Evolutionary conservation across 30 jellyfish, hydroid and myxozoan species (phyloP).

Genomic region (Rhopilema esculentum): DNA sequence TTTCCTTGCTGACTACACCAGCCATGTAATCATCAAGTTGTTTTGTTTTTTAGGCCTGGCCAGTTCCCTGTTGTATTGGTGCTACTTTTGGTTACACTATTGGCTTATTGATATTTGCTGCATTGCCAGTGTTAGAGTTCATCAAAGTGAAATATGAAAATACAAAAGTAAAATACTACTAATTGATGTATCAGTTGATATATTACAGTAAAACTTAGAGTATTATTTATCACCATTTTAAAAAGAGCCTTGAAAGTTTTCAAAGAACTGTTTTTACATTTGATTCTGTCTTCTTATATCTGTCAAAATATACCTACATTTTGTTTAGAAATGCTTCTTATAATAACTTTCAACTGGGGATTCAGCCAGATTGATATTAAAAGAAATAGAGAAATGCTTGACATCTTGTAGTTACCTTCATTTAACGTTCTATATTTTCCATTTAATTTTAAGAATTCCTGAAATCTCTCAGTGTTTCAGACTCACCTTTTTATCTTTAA

Average conservation of each 20-base stretch:
- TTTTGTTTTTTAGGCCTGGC: slow-evolving; percentile 70
- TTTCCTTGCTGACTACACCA: too few species aligned
- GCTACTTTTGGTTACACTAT: slow-evolving; percentile 51
- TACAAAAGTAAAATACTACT: slow-evolving; percentile 26
- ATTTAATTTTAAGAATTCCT: too few species aligned
- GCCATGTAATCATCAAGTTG: neutral
- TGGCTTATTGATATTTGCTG: slow-evolving; percentile 33
- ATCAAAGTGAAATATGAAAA: slow-evolving; percentile 13
- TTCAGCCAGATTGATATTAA: too few species aligned
- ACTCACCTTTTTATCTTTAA: too few species aligned
- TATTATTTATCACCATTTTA: neutral
- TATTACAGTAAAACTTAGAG: neutral
- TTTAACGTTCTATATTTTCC: too few species aligned
- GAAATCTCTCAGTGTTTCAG: too few species aligned
- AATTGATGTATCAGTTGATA: neutral
- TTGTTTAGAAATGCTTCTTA: too few species aligned
- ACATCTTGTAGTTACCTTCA: too few species aligned
- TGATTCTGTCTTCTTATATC: too few species aligned
- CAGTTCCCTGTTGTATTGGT: slow-evolving; percentile 76
- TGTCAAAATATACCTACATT: too few species aligned
- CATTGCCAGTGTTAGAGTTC: slow-evolving; percentile 5
- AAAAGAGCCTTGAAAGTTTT: neutral
- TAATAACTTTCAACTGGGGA: too few species aligned
- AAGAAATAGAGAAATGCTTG: too few species aligned
- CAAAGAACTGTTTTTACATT: neutral